Conservation (phyloP, 2,888 invertebrate genomes). For the Cryptus armator region DNA sequence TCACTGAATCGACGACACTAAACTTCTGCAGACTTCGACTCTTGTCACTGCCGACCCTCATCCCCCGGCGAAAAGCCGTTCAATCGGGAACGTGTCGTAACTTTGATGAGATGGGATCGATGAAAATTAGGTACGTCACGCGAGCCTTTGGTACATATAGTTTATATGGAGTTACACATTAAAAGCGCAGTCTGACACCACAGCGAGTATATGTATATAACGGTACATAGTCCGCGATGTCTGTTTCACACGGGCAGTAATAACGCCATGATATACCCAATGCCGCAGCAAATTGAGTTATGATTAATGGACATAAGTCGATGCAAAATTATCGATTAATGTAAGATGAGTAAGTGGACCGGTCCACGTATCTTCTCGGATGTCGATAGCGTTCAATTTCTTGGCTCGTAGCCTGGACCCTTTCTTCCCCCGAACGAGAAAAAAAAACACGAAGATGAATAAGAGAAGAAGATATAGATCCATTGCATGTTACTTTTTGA, state of each 20-base stretch:
- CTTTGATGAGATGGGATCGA: constrained; percentile 48
- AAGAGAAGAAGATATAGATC: background rate
- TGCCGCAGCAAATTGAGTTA: constrained; percentile 1
- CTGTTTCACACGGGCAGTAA: background rate
- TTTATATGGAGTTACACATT: constrained; percentile 4
- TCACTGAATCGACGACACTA: background rate
- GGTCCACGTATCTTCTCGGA: background rate
- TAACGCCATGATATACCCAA: constrained; percentile 7
- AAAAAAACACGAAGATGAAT: constrained; percentile 3
- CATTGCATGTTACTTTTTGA: constrained; percentile 17
- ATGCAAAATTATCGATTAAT: constrained; percentile 29
- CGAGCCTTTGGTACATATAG: constrained; percentile 12
- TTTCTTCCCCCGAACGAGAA: background rate
- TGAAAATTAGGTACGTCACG: constrained; percentile 56
- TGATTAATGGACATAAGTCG: constrained; percentile 9
- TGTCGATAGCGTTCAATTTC: constrained; percentile 8
- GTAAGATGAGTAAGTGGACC: background rate
- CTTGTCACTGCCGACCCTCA: background rate
- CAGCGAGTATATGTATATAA: background rate
- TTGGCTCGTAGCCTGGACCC: constrained; percentile 11
- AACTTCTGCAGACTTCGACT: background rate
- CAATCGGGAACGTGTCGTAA: constrained; percentile 34
- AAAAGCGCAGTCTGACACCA: background rate
- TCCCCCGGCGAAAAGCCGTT: background rate
- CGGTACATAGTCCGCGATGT: background rate